Conservation (phyloP, 1,140 invertebrate genomes). For the Lepidurus packardi region DNA sequence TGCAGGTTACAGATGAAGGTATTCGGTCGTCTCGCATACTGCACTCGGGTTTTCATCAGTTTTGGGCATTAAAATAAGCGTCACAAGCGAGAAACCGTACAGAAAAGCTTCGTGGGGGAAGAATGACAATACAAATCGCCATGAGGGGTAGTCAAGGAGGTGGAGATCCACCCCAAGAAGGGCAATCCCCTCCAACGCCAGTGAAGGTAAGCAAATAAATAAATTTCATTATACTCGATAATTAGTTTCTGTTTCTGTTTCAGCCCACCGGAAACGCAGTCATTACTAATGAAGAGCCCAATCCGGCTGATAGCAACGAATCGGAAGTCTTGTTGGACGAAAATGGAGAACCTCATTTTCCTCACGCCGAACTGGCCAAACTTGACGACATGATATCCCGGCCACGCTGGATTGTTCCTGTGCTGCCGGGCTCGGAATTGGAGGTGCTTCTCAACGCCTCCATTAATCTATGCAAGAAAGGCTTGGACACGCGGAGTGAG, state of each 20-base stretch:
- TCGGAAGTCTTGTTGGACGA: slow-evolving; percentile 44
- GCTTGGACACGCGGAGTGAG: slow-evolving; percentile 79
- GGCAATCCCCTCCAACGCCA: slow-evolving; percentile 2
- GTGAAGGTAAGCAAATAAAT: background rate
- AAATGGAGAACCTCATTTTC: slow-evolving; percentile 66
- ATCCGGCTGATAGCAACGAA: slow-evolving; percentile 27
- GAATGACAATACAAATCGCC: slow-evolving; percentile 8
- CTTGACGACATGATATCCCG: slow-evolving; percentile 92
- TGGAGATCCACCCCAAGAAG: background rate
- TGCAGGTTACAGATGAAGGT: slow-evolving; percentile 11
- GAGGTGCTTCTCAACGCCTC: slow-evolving; percentile 84
- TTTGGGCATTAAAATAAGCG: background rate
- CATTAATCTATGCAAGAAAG: slow-evolving; percentile 74
- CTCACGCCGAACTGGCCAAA: slow-evolving; percentile 71
- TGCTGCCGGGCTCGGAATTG: slow-evolving; percentile 90
- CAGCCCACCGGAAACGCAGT: background rate
- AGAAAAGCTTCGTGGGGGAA: background rate
- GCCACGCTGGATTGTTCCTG: slow-evolving; percentile 93
- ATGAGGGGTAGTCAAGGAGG: slow-evolving; percentile 7
- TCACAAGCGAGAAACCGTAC: background rate
- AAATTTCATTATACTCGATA: background rate
- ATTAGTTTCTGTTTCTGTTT: background rate
- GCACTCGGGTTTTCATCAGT: background rate
- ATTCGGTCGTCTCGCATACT: background rate
- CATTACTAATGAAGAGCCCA: background rate